These are phyloP conservation scores for Urocynchramus pylzowi DNA, from an alignment of 2,113 vertebrate genomes.

Conservation along the genomic window DNA sequence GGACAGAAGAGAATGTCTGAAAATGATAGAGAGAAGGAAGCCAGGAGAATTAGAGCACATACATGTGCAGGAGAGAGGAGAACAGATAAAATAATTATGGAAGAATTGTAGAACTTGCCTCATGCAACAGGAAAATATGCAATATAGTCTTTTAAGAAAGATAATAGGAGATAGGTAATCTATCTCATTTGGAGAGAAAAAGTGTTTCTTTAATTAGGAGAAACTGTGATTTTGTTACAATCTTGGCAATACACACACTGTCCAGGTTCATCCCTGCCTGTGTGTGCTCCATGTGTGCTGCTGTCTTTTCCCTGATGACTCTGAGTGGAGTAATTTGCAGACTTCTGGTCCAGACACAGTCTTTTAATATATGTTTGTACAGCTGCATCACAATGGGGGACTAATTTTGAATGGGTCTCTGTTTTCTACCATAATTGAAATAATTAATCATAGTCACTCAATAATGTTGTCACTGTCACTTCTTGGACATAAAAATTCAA, in stretches of 20 bases:
- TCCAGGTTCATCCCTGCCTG: background rate
- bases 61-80: background rate
- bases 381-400: background rate
- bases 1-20: background rate
- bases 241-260: rapidly evolving
- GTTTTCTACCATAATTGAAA: background rate
- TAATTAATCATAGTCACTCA: background rate
- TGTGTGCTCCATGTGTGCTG: background rate
- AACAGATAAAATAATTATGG: background rate
- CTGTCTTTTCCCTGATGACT: background rate
- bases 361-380: background rate
- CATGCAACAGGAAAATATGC: background rate
- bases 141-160: background rate
- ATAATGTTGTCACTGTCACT: background rate
- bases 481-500: background rate
- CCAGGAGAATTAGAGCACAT: background rate
- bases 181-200: background rate
- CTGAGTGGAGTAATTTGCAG: background rate
- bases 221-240: background rate
- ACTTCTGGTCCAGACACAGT: background rate
- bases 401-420: conserved; percentile 5
- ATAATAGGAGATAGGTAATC: background rate
- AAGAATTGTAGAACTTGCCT: background rate
- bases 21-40: background rate
- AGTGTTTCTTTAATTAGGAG: background rate